A percentile compares a stretch with the other conserved stretches of the same genome.
Conservation (phyloP, 2,113 vertebrate genomes). For the Cyphomyrus discorhynchus region DNA sequence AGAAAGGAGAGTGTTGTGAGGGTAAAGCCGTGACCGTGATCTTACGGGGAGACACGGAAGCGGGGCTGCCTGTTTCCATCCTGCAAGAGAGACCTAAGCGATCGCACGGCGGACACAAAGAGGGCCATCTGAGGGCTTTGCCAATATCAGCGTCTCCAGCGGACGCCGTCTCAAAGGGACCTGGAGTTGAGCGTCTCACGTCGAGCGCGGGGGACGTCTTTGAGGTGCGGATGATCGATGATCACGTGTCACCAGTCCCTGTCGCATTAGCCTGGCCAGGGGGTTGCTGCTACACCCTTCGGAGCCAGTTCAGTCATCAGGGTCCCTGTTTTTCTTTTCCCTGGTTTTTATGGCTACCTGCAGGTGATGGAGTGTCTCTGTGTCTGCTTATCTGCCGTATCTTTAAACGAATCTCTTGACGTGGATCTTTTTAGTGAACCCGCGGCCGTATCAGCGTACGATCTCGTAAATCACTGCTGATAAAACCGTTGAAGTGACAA, state of each 20-base stretch:
- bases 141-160: neutral
- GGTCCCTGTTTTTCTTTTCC: too few species aligned
- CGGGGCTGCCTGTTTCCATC: neutral
- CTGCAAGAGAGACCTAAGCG: conserved; percentile 1
- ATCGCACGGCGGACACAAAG: neutral
- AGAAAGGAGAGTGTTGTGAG: neutral
- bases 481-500: neutral
- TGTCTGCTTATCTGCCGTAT: neutral
- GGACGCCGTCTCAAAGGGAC: conserved; percentile 2
- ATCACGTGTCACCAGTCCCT: conserved; percentile 9
- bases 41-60: neutral
- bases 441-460: neutral
- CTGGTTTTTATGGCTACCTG: neutral
- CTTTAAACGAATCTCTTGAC: neutral
- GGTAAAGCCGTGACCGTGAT: neutral
- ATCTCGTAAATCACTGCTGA: neutral
- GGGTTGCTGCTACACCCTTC: neutral
- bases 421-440: neutral
- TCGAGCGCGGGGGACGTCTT: neutral
- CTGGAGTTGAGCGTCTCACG: neutral
- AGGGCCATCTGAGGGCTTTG: neutral
- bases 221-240: conserved; percentile 14
- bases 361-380: neutral
- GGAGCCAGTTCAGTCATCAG: neutral
- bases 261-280: neutral